phyloP scores from a whole-genome alignment of 2,888 invertebrate genomes.

The Drosophila meridiana region DNA sequence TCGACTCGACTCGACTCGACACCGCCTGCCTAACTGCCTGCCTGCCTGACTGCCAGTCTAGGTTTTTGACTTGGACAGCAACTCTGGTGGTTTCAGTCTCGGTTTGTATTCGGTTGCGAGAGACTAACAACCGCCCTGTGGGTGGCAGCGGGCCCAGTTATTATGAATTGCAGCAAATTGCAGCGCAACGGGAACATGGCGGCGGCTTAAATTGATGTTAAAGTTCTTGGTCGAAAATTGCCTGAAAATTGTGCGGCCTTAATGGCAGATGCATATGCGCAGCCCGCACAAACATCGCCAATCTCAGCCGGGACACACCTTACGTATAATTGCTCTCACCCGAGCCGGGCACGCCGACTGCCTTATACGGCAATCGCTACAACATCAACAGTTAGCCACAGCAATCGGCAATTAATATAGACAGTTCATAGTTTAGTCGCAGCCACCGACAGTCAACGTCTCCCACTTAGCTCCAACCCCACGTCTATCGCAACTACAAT shows the following conservation, averaged over 20 bases:
- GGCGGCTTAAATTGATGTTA: conserved; percentile 45
- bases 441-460: not conserved
- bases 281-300: conserved; percentile 11
- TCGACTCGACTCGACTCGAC: conserved; percentile 36
- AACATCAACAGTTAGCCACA: conserved; percentile 69
- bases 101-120: conserved; percentile 32
- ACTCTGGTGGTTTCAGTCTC: conserved; percentile 52
- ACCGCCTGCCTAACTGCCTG: conserved; percentile 12
- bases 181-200: conserved; percentile 46
- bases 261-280: conserved; percentile 55
- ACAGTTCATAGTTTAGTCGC: conserved; percentile 8
- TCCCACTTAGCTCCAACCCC: not conserved
- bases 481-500: conserved; percentile 24
- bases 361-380: conserved; percentile 59
- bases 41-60: conserved; percentile 23
- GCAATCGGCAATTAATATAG: conserved; percentile 30
- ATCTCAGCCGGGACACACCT: conserved; percentile 67
- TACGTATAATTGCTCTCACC: conserved; percentile 56
- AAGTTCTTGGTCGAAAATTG: conserved; percentile 36
- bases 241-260: conserved; percentile 45
- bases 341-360: conserved; percentile 14
- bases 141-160: conserved; percentile 77
- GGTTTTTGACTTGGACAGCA: conserved; percentile 41
- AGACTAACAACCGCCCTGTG: conserved; percentile 77
- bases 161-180: conserved; percentile 78